Evolutionary conservation across 2,113 vertebrate species (phyloP).

Genomic region (Nicator chloris): DNA sequence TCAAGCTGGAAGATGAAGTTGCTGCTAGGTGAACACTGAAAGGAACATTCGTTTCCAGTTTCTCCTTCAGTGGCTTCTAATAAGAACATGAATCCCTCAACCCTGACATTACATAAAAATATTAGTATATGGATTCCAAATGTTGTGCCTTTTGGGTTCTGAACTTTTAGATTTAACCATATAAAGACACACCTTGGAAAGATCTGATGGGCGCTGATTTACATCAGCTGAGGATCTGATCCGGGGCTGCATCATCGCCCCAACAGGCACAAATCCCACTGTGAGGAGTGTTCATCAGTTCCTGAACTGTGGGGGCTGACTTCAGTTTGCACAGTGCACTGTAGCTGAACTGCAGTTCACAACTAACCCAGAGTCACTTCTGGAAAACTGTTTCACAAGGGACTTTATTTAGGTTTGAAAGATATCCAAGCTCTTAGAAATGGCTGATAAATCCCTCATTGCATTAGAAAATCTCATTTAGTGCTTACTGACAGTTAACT

Average conservation of each 20-base stretch:
- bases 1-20: not conserved
- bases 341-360: not conserved
- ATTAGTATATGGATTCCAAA: not conserved
- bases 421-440: not conserved
- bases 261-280: not conserved
- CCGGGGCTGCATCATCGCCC: rapidly evolving
- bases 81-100: not conserved
- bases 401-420: not conserved
- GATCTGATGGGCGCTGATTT: not conserved
- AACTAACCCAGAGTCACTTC: not conserved
- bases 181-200: not conserved
- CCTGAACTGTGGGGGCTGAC: not conserved
- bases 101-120: not conserved
- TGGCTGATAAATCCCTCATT: not conserved
- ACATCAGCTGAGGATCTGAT: not conserved
- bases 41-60: not conserved
- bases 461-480: not conserved
- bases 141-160: not conserved
- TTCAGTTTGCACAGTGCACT: not conserved
- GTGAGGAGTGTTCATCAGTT: not conserved
- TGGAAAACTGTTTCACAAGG: not conserved
- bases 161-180: not conserved
- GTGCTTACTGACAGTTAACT: not conserved
- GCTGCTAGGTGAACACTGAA: not conserved
- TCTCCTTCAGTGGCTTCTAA: not conserved